Percentiles rank a stretch among this genome's conserved stretches.
Evolutionary conservation across 2,113 vertebrate genomes (phyloP).

Genomic region (human (Homo sapiens)): DNA sequence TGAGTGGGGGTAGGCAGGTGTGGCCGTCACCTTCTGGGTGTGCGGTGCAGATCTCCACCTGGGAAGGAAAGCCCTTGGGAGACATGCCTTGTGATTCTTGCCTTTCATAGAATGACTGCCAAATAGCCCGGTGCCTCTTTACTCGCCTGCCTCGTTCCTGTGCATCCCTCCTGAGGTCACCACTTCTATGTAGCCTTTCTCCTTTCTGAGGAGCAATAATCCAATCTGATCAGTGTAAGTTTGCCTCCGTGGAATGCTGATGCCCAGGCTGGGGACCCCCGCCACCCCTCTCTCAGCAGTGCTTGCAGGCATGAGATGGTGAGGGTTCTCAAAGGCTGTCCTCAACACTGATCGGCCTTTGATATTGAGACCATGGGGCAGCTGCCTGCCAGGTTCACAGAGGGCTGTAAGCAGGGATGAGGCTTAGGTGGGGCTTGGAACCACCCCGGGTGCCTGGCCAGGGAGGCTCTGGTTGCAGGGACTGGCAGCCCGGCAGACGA

Average conservation of each 20-base stretch:
- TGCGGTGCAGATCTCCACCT: rapidly evolving
- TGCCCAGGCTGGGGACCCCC: background rate
- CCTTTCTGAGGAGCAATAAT: background rate
- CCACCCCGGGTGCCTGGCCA: background rate
- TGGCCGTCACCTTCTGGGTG: rapidly evolving
- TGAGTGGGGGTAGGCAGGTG: background rate
- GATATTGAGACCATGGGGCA: background rate
- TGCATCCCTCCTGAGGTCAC: rapidly evolving
- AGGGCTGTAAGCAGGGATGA: background rate
- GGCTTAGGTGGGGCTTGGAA: rapidly evolving
- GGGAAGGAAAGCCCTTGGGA: background rate
- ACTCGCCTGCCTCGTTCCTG: rapidly evolving
- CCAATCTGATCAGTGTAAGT: rapidly evolving
- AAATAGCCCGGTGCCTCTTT: rapidly evolving
- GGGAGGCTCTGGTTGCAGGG: background rate
- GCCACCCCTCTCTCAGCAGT: background rate
- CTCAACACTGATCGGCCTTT: background rate
- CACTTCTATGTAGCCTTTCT: background rate
- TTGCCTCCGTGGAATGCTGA: background rate
- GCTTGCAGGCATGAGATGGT: background rate
- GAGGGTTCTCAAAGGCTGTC: rapidly evolving
- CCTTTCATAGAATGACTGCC: background rate
- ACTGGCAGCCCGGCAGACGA: background rate
- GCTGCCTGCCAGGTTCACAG: background rate
- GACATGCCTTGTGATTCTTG: rapidly evolving